A percentile compares a stretch with the other conserved stretches of the same genome.
Conservation (phyloP, 2,888 invertebrate species). For the Nowickia ferox region DNA sequence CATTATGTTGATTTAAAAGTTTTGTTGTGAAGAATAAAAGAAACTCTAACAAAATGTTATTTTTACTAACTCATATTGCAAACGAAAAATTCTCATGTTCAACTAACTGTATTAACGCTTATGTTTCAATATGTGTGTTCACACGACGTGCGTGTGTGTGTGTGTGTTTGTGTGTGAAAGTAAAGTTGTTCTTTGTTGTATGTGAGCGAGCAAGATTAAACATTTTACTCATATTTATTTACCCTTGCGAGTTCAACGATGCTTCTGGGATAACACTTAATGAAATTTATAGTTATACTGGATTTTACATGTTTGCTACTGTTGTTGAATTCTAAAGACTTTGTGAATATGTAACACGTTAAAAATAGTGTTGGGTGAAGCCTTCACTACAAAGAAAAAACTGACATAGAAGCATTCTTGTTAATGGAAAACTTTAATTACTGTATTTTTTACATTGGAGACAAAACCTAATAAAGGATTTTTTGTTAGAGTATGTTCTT, state of each 20-base stretch:
- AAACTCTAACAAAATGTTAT: neutral
- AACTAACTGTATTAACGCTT: neutral
- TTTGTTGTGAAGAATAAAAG: slow-evolving; percentile 44
- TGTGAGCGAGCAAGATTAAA: neutral
- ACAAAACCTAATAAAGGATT: too few species aligned
- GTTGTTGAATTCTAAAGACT: slow-evolving; percentile 10
- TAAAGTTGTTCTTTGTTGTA: neutral
- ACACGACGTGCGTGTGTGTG: neutral
- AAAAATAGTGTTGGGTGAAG: neutral
- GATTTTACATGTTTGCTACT: slow-evolving; percentile 25
- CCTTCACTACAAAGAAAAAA: too few species aligned
- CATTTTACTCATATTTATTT: slow-evolving; percentile 16
- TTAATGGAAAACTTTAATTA: too few species aligned
- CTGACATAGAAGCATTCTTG: too few species aligned
- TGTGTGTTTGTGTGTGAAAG: neutral
- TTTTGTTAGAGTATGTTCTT: too few species aligned
- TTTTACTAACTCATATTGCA: neutral
- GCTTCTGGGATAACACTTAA: slow-evolving; percentile 54
- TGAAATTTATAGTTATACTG: slow-evolving; percentile 51
- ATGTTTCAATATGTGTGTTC: neutral
- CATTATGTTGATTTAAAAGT: slow-evolving; percentile 3
- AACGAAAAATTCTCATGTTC: slow-evolving; percentile 2
- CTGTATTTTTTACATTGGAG: too few species aligned
- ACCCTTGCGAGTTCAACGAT: slow-evolving; percentile 33
- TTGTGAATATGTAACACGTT: slow-evolving; percentile 13